Percentiles rank a stretch among this genome's conserved stretches.
Evolutionary conservation across 2,888 invertebrate genomes (phyloP).

Genomic region (Catotricha subobsoleta): DNA sequence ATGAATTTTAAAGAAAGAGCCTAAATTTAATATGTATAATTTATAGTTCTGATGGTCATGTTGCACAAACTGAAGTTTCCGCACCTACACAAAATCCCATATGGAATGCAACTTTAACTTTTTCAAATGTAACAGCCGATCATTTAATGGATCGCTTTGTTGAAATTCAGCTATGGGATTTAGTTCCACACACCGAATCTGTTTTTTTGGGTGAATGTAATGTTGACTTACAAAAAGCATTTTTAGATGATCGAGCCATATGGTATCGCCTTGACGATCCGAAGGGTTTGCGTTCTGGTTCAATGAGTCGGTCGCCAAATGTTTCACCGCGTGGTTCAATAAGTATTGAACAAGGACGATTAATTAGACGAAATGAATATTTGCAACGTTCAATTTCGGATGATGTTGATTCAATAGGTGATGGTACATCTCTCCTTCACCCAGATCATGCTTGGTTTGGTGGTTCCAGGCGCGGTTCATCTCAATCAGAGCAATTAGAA

Average conservation of each 20-base stretch:
- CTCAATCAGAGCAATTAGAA: slow-evolving; percentile 73
- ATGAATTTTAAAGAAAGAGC: not conserved
- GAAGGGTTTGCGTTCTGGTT: slow-evolving; percentile 40
- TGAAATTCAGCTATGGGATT: slow-evolving; percentile 79
- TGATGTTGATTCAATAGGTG: slow-evolving; percentile 58
- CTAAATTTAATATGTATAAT: slow-evolving; percentile 4
- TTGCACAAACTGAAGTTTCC: slow-evolving; percentile 67
- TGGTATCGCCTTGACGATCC: slow-evolving; percentile 82
- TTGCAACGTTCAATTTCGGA: slow-evolving; percentile 59
- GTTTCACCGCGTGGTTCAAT: slow-evolving; percentile 65
- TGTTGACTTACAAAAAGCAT: slow-evolving; percentile 47
- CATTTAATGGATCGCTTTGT: slow-evolving; percentile 61
- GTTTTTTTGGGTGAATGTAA: slow-evolving; percentile 66
- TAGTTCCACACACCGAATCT: slow-evolving; percentile 64
- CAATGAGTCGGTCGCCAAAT: slow-evolving; percentile 35
- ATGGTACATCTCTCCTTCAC: slow-evolving; percentile 58
- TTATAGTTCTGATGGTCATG: slow-evolving; percentile 51
- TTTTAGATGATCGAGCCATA: slow-evolving; percentile 70
- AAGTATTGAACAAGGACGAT: slow-evolving; percentile 42
- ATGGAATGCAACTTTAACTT: slow-evolving; percentile 81
- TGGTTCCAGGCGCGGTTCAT: slow-evolving; percentile 68
- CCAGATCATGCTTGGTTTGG: slow-evolving; percentile 72
- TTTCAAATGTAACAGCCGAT: slow-evolving; percentile 61
- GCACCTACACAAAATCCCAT: slow-evolving; percentile 76
- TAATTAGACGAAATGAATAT: slow-evolving; percentile 47